phyloP scores from a whole-genome alignment of 2,797 vertebrate species.

The Xenentodon cancila region DNA sequence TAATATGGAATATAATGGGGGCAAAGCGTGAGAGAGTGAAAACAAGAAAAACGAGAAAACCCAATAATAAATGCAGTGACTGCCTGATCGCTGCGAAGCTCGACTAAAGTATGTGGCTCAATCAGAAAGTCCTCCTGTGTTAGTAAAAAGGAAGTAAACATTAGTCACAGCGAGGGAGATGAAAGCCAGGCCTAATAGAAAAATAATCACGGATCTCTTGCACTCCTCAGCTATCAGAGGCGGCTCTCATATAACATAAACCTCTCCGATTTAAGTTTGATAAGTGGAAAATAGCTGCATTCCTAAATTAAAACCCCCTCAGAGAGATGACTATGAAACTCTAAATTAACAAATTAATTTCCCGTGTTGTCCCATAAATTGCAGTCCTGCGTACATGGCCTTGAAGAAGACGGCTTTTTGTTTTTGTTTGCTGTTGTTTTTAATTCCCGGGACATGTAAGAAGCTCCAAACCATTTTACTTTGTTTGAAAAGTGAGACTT shows the following conservation, averaged over 20 bases:
- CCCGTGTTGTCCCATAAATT: constrained; percentile 20
- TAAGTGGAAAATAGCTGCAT: constrained; percentile 36
- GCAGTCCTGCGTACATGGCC: constrained; percentile 13
- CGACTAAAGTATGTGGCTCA: constrained; percentile 38
- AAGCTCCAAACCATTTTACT: constrained; percentile 3
- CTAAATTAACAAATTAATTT: constrained; percentile 45
- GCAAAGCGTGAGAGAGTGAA: neutral
- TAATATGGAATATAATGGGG: neutral
- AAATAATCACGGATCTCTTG: constrained; percentile 54
- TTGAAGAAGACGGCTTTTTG: neutral
- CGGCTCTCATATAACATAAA: constrained; percentile 53
- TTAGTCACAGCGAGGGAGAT: constrained; percentile 63
- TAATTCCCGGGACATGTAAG: constrained; percentile 27
- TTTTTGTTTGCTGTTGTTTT: neutral
- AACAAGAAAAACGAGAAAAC: constrained; percentile 24
- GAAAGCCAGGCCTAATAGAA: constrained; percentile 59
- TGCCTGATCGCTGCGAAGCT: constrained; percentile 13
- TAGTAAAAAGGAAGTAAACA: constrained; percentile 45
- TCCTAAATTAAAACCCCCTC: constrained; percentile 36
- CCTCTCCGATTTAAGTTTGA: constrained; percentile 43
- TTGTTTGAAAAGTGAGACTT: constrained; percentile 14
- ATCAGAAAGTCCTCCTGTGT: constrained; percentile 40
- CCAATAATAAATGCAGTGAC: constrained; percentile 7
- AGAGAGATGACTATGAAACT: constrained; percentile 32
- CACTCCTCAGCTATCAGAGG: constrained; percentile 48